Base-by-base conservation (phyloP, 2,113 vertebrate species). In the Cebidichthys violaceus region DNA sequence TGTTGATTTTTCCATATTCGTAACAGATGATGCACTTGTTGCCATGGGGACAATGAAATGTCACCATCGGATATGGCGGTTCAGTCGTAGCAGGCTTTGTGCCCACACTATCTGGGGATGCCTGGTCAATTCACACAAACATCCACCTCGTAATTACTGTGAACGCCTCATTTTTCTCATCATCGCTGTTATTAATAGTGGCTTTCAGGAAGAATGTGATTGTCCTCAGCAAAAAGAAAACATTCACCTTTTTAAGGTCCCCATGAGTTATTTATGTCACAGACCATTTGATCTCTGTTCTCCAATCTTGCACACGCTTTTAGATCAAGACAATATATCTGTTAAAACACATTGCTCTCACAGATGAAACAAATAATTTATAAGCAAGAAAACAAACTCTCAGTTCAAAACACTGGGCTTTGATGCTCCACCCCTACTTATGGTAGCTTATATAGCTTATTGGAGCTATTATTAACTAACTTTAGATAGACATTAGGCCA, bases 1-100 rank as follows among this genome's bases (percentile, higher is more conserved):
- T 73, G 41, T 11, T 78, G 70, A 33, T 77, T 55, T 29, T 61
- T 70, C 9, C 24, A 37, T 20, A 22, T 50, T 54, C 52, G 59
- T 74, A 87, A 84, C 66, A 74, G 66, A 84, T 78, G 75, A 88
- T 86, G 79, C 70, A 72, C 79, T 72, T 67, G 85, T 90, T 83
- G 64, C 89, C 87, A 89, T 88, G 79, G 88, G 77, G 80, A 93
- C 83, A 67, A 65, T 68, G 60, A 87, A 87, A 88, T 75, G 72
- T 80, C 80, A 75, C 45, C 47, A 70, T 75, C 43, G 74, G 29
- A 61, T 59, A 33, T 69, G 70, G 45, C 20, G 6, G 27, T 54
- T 84, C 47, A 54, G 69, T 76, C 4, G 0, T 75, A 69, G 74
- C 13, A 33, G 61, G 43, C n/a, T 72, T n/a, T 55, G 54, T 33